Base-by-base conservation (phyloP, 1,140 invertebrate species). In the Eriocheir sinensis region DNA sequence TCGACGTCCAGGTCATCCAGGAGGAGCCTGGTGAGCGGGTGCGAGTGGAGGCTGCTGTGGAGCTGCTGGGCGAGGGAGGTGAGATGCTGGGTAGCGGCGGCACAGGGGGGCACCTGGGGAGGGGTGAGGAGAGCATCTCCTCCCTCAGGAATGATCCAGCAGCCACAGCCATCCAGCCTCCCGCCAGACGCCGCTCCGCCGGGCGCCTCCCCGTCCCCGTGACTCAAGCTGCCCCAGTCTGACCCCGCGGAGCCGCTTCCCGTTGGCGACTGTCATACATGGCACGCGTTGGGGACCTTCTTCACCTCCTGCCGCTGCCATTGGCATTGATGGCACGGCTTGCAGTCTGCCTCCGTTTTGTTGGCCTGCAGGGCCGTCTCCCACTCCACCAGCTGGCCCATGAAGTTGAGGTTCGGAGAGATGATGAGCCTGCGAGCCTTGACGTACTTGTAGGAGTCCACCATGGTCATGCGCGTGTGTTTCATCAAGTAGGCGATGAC, bases 401-500 rank as follows among this genome's bases (percentile, higher is more conserved):
- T 99, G 97, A 99, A 99, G 96, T 99, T 99, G 85, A 99, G 97
- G 97, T 99, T 99, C 0, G 99, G 99, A 86, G 99, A 99, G 96
- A 99, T 99, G 96, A 99, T 99, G 41, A 98, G 98, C 88, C 99
- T 97, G 85, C 98, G 98, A 85, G 97, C 97, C 96, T 99, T 99
- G 60, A 99, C 99, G 96, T 98, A 97, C 96, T 98, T 98, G 97
- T 99, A 99, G 3, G 99, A 98, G 96, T 99, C 98, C 40, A 98
- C 97, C 97, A 99, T 98, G n/a, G 98, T 98, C 96, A 99, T 96
- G 86, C 98, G 97, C 96, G 98, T 98, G 97, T 99, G 98, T 96
- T 98, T 98, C 98, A 99, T 99, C 95, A 99, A 97, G 97, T 99
- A 99, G 17, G 99, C 99, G 96, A 99, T 99, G 96, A 98, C 98